A percentile compares a stretch with the other conserved stretches of the same genome.
Conservation (phyloP, 2,888 invertebrate genomes). For the Congeria kusceri region DNA sequence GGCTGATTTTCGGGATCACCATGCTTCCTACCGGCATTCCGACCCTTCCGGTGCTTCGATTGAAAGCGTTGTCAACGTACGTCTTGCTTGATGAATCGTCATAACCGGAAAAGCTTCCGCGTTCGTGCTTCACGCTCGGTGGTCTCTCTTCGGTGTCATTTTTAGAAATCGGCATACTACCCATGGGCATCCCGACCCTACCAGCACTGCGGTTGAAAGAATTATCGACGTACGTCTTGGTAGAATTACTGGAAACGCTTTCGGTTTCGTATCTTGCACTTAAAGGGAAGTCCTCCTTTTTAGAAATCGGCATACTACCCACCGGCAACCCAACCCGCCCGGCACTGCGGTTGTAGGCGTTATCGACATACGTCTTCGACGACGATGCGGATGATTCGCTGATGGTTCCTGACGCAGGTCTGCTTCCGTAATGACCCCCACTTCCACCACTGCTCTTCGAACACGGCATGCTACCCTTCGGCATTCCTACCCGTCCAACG, state of each 20-base stretch:
- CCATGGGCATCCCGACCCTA: conserved; percentile 46
- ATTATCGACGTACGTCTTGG: conserved; percentile 48
- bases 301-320: conserved; percentile 41
- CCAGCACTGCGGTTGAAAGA: conserved; percentile 37
- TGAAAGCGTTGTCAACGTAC: conserved; percentile 55
- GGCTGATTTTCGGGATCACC: too few relatives aligned
- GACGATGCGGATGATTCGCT: too few relatives aligned
- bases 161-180: conserved; percentile 39
- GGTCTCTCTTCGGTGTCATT: too few relatives aligned
- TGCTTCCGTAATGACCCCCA: not conserved
- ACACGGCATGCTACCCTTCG: conserved; percentile 36
- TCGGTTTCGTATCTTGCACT: too few relatives aligned
- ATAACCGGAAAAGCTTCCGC: too few relatives aligned
- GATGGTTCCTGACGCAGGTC: too few relatives aligned
- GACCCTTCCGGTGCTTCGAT: conserved; percentile 50
- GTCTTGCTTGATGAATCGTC: conserved; percentile 10
- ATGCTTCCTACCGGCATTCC: conserved; percentile 49
- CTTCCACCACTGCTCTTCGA: too few relatives aligned
- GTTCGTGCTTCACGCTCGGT: too few relatives aligned
- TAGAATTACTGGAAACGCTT: too few relatives aligned
- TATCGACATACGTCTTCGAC: conserved; percentile 36
- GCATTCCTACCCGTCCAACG: conserved; percentile 51
- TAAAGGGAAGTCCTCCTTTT: not conserved
- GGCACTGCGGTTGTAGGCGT: conserved; percentile 33
- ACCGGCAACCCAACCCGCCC: conserved; percentile 47